Conservation (phyloP, 2,888 invertebrate genomes). For the Athalia cordata region DNA sequence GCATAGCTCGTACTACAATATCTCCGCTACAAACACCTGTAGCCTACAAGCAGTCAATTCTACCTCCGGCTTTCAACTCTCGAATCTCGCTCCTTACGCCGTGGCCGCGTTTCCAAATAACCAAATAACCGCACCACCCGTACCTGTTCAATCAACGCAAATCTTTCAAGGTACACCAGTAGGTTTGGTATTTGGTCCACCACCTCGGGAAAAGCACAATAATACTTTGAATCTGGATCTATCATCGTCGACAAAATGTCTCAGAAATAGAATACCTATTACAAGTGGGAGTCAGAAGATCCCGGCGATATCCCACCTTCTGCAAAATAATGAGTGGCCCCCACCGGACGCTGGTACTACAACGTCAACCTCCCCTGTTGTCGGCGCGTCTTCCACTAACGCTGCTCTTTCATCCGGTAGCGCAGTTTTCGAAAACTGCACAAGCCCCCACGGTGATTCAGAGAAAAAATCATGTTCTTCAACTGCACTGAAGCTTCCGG, state of each 20-base stretch:
- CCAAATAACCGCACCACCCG: constrained; percentile 50
- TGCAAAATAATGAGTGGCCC: constrained; percentile 55
- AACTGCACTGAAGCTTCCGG: constrained; percentile 52
- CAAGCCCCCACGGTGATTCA: constrained; percentile 16
- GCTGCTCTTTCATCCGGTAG: constrained; percentile 4
- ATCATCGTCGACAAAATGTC: constrained; percentile 36
- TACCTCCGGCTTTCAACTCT: constrained; percentile 57
- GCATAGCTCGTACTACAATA: constrained; percentile 59
- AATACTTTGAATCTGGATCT: constrained; percentile 46
- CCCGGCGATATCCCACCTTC: constrained; percentile 26
- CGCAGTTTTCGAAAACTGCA: constrained; percentile 9
- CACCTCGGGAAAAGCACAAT: constrained; percentile 54
- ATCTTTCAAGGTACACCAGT: constrained; percentile 56
- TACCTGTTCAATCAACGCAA: constrained; percentile 52
- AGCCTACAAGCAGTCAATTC: constrained; percentile 59
- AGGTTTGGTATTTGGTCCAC: constrained; percentile 48
- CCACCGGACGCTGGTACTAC: constrained; percentile 27
- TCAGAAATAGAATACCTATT: not conserved
- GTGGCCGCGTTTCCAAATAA: constrained; percentile 53
- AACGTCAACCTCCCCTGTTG: not conserved
- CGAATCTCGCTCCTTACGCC: constrained; percentile 56
- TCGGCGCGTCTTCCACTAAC: not conserved
- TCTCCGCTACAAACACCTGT: constrained; percentile 57
- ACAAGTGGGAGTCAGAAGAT: constrained; percentile 2
- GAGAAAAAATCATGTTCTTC: constrained; percentile 40